Percentiles rank a stretch among this genome's conserved stretches.
phyloP scores from a whole-genome alignment of 2,113 vertebrate genomes.

The Phaetusa simplex region DNA sequence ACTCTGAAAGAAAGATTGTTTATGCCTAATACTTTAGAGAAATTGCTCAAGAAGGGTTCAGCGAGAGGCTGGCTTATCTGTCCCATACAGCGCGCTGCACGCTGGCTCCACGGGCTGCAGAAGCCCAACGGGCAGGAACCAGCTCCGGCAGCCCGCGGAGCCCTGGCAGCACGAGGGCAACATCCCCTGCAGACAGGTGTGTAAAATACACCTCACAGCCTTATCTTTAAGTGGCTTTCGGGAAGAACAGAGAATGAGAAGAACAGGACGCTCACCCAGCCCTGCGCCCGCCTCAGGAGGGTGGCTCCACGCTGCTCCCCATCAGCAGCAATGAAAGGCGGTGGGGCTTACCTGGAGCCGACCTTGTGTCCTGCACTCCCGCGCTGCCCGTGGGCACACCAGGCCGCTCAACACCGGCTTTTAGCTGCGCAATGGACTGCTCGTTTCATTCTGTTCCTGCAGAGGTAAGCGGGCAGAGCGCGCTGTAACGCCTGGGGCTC shows the following conservation, averaged over 20 bases:
- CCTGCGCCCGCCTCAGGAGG: neutral
- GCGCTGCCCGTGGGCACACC: neutral
- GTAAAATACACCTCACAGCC: neutral
- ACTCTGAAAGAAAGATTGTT: neutral
- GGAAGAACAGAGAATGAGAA: neutral
- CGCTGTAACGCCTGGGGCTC: rapidly evolving
- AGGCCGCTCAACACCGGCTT: rapidly evolving
- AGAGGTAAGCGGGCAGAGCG: neutral
- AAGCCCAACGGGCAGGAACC: neutral
- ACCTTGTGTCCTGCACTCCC: rapidly evolving
- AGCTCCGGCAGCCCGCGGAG: neutral
- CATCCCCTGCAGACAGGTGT: neutral
- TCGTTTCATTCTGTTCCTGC: neutral
- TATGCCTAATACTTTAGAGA: neutral
- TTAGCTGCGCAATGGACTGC: rapidly evolving
- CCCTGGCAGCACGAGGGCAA: neutral
- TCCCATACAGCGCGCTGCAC: neutral
- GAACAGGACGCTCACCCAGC: neutral
- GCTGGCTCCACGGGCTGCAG: neutral
- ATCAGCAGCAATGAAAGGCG: neutral
- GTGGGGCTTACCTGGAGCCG: neutral
- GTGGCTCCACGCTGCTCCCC: neutral
- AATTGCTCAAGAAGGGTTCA: slow-evolving; percentile 2
- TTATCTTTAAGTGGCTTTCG: neutral
- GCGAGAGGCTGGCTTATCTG: neutral